Base-by-base conservation (phyloP, 1,140 invertebrate genomes). In the Sesamia nonagrioides region DNA sequence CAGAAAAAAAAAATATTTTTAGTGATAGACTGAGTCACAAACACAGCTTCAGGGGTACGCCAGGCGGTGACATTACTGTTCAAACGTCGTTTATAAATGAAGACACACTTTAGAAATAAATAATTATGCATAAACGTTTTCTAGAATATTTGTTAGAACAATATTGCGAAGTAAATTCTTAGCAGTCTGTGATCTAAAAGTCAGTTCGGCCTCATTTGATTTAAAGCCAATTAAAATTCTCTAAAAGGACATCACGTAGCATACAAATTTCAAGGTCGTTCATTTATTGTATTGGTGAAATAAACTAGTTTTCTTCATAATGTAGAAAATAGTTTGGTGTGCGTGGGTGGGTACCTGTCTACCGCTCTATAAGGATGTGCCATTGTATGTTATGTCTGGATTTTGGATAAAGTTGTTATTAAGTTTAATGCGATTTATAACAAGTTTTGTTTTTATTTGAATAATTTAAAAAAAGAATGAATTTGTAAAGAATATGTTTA, bases 221-320 rank as follows among this genome's bases (percentile, higher is more conserved):
- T 63, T 40, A 40, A 18, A 40, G 33, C 7, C 33, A 13, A 61
- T 40, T 17, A 7, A 63, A 63, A 63, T 63, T 63, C 35, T 18
- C 17, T n/a, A 63, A 42, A 42, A 18, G 35, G 35, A 17, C 40
- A 40, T 63, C 35, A 42, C 35, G 60, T 63, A 17, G 17, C 37
- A 9, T 11, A 35, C 42, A 18, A 63, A 63, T 42, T 35, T 63
- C 60, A 63, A 63, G 60, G 60, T 37, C 60, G 60, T 63, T 63
- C 60, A 56, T 27, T 27, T 27, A 56, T 21, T 11, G 17, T 17
- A n/a, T 1, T n/a, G 40, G 42, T 63, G 60, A 37, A 37, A 56
- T 56, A 56, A 56, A 63, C 60, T 63, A 63, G 60, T 63, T 63
- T 63, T 63, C 60, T 63, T 63, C 17, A 63, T 17, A 63, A 15